These are phyloP conservation scores for Epizoanthus rinbou DNA, from an alignment of 92 coral and sea anemone species.

Conservation along the genomic window DNA sequence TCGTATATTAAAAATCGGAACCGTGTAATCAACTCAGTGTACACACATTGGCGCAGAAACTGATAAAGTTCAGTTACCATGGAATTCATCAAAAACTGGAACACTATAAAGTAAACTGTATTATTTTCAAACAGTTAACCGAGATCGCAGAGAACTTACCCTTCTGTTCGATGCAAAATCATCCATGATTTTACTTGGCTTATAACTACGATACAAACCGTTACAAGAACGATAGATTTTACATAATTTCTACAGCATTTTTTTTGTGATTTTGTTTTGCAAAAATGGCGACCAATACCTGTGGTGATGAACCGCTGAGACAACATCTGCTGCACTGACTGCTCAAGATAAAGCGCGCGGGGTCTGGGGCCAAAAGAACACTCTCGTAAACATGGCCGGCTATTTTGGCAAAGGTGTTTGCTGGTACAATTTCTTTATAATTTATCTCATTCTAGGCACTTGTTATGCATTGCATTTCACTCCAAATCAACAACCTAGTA, in stretches of 20 bases:
- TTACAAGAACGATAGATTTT: not conserved
- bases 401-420: not conserved
- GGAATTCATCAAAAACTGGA: not conserved
- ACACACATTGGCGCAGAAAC: not conserved
- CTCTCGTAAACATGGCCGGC: slow-evolving; percentile 19
- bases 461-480: slow-evolving; percentile 32
- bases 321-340: not conserved
- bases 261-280: not conserved
- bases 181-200: slow-evolving; percentile 6
- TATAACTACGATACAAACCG: not conserved
- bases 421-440: slow-evolving; percentile 7
- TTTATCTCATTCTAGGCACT: slow-evolving; percentile 14
- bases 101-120: too few relatives aligned
- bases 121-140: not conserved
- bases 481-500: slow-evolving; percentile 15
- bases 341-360: not conserved
- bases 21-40: too few relatives aligned
- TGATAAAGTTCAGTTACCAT: not conserved
- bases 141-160: slow-evolving; percentile 4
- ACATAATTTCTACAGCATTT: not conserved
- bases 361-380: not conserved
- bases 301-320: slow-evolving; percentile 2
- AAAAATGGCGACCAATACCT: not conserved
- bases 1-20: not conserved
- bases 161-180: slow-evolving; percentile 35